A percentile compares a stretch with the other conserved stretches of the same genome.
phyloP scores from a whole-genome alignment of 2,888 invertebrate species.

The Apamea crenata region DNA sequence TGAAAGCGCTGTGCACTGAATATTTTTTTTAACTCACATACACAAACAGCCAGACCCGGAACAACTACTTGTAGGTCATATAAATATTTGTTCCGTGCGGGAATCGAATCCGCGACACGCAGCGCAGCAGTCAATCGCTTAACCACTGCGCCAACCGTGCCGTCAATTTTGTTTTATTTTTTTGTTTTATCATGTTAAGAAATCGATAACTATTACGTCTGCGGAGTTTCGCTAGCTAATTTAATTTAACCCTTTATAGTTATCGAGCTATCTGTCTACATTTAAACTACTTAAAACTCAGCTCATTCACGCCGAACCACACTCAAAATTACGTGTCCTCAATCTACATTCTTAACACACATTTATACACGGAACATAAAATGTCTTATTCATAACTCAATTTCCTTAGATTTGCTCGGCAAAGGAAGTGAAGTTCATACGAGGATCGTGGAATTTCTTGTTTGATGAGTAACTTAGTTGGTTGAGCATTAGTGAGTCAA shows the following conservation, averaged over 20 bases:
- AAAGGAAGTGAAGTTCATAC: conserved; percentile 55
- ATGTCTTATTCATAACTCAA: conserved; percentile 68
- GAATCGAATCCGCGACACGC: too few relatives aligned
- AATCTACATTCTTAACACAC: conserved; percentile 57
- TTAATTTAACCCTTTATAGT: too few relatives aligned
- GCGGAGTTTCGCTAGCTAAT: too few relatives aligned
- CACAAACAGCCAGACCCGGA: too few relatives aligned
- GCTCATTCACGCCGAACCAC: conserved; percentile 7
- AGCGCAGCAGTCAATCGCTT: too few relatives aligned
- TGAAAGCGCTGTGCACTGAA: neutral
- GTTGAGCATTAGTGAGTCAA: conserved; percentile 56
- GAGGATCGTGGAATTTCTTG: conserved; percentile 60
- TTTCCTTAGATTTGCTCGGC: conserved; percentile 63
- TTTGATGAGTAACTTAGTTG: conserved; percentile 64
- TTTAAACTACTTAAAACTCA: neutral
- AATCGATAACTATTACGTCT: too few relatives aligned
- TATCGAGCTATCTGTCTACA: neutral
- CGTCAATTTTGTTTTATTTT: too few relatives aligned
- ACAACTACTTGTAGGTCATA: too few relatives aligned
- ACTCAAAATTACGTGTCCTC: conserved; percentile 19
- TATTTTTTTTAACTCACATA: neutral
- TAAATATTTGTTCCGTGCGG: too few relatives aligned
- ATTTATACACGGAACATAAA: conserved; percentile 52
- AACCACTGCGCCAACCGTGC: too few relatives aligned
- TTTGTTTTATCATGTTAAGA: too few relatives aligned